Evolutionary conservation across 64 coral and sea anemone genomes (phyloP), one percentile per base, ranked within the genome.

Genomic region (Anthopleura sola): DNA sequence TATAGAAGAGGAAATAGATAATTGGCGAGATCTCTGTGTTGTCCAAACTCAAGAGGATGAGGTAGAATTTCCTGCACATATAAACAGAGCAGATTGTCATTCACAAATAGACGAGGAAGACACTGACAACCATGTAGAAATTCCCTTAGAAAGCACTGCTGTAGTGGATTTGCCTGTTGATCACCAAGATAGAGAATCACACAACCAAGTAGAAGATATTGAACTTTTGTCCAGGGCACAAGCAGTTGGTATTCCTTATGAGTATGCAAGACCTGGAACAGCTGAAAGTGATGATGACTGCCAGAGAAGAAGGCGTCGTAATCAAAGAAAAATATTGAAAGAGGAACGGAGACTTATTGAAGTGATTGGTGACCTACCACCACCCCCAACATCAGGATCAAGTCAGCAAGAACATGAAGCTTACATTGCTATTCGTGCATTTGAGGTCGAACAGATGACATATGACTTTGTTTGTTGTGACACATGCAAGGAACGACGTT

Each of bases 381-480:
- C 64, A 75, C 85, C 85, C 5, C 84, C 84, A 21, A 55, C 60
- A 44, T 19, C 84, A 71, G 84, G 84, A 26, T 86, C 60, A 86
- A 86, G 64, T 49, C 37, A 86, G 38, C 66, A 66, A 23, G 85
- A 75, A 49, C 60, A 86, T 74, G 37, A 77, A 38, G 34, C 60
- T 39, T 54, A 86, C 40, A n/a, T n/a, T 48, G 85, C 85, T 86
- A 86, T 86, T 18, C 68, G 85, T 47, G 69, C 62, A 75, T 86
- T 86, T 86, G 85, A 86, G 64, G 64, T 86, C 11, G 85, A 86
- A 24, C 85, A 86, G 66, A 74, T 86, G 29, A 49, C 64, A 7
- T 4, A 86, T 75, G 66, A 40, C 28, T 53, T 68, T 48, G 37
- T n/a, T 75, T 86, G 69, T 37, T 44, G 71, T 48, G 24, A 44